These are phyloP conservation scores for Darevskia nairensis DNA, from an alignment of 2,797 vertebrate genomes.

Conservation along the genomic window DNA sequence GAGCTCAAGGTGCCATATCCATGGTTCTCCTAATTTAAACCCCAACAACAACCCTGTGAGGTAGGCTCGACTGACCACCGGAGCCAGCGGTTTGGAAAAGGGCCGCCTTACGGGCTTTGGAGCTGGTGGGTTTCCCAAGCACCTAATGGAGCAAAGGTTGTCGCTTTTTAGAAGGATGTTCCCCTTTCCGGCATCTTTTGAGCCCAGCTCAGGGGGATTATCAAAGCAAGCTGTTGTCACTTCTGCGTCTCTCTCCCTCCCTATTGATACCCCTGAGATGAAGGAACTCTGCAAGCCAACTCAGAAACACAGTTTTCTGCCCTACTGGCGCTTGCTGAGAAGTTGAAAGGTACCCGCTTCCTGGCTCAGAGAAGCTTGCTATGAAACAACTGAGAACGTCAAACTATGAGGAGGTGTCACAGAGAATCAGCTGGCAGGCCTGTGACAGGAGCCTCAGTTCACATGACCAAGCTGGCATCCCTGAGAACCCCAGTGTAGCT, in stretches of 20 bases:
- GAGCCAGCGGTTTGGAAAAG: too few species aligned
- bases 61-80: too few species aligned
- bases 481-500: background rate
- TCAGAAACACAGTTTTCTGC: background rate
- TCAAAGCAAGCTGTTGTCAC: background rate
- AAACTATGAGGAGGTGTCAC: background rate
- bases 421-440: background rate
- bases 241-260: background rate
- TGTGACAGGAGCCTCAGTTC: background rate
- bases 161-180: background rate
- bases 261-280: background rate
- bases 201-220: background rate
- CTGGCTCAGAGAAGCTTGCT: background rate
- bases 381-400: background rate
- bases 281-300: background rate
- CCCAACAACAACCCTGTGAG: too few species aligned
- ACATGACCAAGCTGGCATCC: background rate
- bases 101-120: background rate
- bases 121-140: background rate
- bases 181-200: too few species aligned
- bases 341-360: background rate
- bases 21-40: too few species aligned
- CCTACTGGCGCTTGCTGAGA: background rate
- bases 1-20: too few species aligned
- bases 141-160: background rate